Conservation (phyloP, 2,888 invertebrate genomes). For the Lycophotia porphyrea region DNA sequence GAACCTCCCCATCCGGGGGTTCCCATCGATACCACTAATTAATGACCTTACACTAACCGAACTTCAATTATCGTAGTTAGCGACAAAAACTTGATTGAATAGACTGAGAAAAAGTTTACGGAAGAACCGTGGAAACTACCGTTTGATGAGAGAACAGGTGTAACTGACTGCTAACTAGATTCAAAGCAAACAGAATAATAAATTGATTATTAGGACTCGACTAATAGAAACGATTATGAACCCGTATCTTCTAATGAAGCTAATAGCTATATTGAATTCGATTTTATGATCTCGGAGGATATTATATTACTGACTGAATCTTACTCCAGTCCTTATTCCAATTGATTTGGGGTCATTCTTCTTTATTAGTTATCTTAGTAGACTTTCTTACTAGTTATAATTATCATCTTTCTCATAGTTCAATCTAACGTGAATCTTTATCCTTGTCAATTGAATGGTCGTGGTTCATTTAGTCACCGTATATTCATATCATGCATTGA, state of each 20-base stretch:
- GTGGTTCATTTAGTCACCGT: not conserved
- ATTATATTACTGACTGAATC: conserved; percentile 11
- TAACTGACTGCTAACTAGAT: conserved; percentile 32
- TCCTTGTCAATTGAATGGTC: not conserved
- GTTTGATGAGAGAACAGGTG: conserved; percentile 51
- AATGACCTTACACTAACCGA: conserved; percentile 58
- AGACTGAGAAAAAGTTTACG: conserved; percentile 62
- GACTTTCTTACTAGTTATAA: no score
- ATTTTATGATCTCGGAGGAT: conserved; percentile 15
- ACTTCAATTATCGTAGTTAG: conserved; percentile 54
- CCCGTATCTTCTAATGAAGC: conserved; percentile 29
- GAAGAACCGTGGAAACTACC: conserved; percentile 66
- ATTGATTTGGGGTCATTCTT: not conserved
- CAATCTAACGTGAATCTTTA: not conserved
- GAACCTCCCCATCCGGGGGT: conserved; percentile 45
- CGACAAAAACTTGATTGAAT: conserved; percentile 64
- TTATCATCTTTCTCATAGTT: not conserved
- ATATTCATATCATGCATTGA: not conserved
- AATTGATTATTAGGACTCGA: conserved; percentile 33
- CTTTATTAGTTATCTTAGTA: not conserved
- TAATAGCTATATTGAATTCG: conserved; percentile 25
- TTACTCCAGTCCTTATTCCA: not conserved
- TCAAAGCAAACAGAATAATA: conserved; percentile 47
- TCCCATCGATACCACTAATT: conserved; percentile 59
- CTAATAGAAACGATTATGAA: conserved; percentile 40